A percentile compares a stretch with the other conserved stretches of the same genome.
These are phyloP conservation scores for Caenorhabditis tropicalis DNA, from an alignment of 1,140 invertebrate genomes.

Conservation along the genomic window DNA sequence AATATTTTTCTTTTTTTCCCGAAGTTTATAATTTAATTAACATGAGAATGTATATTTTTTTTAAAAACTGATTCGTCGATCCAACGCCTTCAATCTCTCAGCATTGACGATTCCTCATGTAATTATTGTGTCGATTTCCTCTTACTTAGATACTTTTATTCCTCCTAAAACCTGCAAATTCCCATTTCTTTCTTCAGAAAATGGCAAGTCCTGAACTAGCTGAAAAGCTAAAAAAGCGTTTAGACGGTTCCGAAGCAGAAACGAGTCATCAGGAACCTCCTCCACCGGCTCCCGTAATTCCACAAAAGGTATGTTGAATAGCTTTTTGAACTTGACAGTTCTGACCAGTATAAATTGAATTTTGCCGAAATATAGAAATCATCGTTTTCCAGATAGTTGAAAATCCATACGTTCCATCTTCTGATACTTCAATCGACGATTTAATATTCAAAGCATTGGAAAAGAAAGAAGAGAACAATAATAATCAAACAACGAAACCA, in stretches of 20 bases:
- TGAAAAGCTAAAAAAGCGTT: constrained; percentile 30
- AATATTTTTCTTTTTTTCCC: not conserved
- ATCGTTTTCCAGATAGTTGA: not conserved
- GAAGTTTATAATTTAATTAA: too few relatives aligned
- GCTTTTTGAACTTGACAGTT: too few relatives aligned
- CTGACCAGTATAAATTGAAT: too few relatives aligned
- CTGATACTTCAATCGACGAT: constrained; percentile 31
- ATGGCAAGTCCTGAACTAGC: constrained; percentile 31
- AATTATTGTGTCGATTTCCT: too few relatives aligned
- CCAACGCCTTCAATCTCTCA: too few relatives aligned
- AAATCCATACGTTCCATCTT: constrained; percentile 7
- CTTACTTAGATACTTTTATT: not conserved
- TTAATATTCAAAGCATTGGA: constrained; percentile 30
- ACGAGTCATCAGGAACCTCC: not conserved
- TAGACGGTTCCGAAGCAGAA: not conserved
- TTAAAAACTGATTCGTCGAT: too few relatives aligned
- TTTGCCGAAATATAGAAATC: not conserved
- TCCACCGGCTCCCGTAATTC: not conserved
- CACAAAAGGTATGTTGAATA: not conserved
- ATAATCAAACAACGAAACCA: constrained; percentile 8
- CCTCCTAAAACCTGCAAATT: not conserved
- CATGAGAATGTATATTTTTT: too few relatives aligned
- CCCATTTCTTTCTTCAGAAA: not conserved
- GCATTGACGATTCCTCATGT: too few relatives aligned
- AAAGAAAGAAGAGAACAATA: constrained; percentile 31